Evolutionary conservation across 2,113 vertebrate species (phyloP).

Genomic region (Ailurus styani): DNA sequence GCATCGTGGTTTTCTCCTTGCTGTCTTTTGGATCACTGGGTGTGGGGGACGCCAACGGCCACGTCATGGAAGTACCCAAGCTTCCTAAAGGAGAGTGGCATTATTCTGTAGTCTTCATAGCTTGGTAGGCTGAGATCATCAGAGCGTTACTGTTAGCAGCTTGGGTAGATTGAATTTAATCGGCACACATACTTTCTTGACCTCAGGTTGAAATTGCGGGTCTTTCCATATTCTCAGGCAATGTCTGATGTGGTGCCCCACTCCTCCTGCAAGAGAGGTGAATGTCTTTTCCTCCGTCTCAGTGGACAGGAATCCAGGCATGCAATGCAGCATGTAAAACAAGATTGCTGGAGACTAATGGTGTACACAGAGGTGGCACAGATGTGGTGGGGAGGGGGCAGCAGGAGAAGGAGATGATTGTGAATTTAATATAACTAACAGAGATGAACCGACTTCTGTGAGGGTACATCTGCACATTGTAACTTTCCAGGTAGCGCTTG

Average conservation of each 20-base stretch:
- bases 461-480: neutral
- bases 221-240: neutral
- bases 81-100: neutral
- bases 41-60: neutral
- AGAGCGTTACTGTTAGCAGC: neutral
- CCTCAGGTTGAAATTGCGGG: neutral
- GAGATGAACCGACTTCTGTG: neutral
- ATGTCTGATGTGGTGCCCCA: too few species aligned
- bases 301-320: neutral
- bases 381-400: too few species aligned
- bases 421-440: neutral
- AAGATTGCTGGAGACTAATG: too few species aligned
- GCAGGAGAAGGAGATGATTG: accelerated
- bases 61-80: neutral
- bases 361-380: neutral
- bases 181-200: neutral
- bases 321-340: neutral
- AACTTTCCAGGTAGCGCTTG: neutral
- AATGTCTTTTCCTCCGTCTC: neutral
- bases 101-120: neutral
- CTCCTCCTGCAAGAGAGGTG: neutral
- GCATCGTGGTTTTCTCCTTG: neutral
- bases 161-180: neutral
- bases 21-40: neutral
- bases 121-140: neutral